Percentiles rank a stretch among this genome's conserved stretches.
Conservation (phyloP, 2,113 vertebrate species). For the Camelus bactrianus region DNA sequence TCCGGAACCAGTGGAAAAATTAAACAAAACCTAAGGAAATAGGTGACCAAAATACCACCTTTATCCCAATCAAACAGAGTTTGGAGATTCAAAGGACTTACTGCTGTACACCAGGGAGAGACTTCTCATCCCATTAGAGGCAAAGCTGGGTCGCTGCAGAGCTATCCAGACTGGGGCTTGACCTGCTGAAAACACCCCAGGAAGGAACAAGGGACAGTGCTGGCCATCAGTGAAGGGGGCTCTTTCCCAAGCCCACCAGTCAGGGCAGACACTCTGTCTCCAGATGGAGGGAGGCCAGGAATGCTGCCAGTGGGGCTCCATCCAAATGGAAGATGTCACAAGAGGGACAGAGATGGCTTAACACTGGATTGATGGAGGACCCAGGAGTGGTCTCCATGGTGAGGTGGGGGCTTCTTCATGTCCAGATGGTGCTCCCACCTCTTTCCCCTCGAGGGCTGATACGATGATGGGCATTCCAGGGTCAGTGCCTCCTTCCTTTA, state of each 20-base stretch:
- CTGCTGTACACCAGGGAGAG: not conserved
- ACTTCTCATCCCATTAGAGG: not conserved
- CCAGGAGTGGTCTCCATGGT: not conserved
- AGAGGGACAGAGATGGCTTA: not conserved
- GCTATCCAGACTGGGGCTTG: not conserved
- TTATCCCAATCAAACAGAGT: not conserved
- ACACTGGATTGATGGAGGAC: fast-evolving
- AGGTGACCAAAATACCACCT: not conserved
- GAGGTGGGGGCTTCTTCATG: not conserved
- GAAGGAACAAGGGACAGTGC: not conserved
- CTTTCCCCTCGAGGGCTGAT: not conserved
- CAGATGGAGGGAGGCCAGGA: not conserved
- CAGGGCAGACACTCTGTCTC: not conserved
- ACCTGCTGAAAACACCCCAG: not conserved
- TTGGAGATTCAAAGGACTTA: not conserved
- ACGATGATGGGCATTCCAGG: not conserved
- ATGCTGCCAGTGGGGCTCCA: too few species aligned
- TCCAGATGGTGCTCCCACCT: fast-evolving
- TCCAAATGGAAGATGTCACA: not conserved
- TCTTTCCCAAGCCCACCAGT: not conserved
- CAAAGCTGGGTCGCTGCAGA: not conserved
- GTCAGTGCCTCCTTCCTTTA: not conserved
- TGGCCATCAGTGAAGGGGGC: not conserved
- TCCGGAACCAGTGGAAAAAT: not conserved
- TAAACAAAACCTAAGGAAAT: not conserved